Evolutionary conservation across 1,140 invertebrate genomes (phyloP).

Genomic region (Neuroterus valhalla): DNA sequence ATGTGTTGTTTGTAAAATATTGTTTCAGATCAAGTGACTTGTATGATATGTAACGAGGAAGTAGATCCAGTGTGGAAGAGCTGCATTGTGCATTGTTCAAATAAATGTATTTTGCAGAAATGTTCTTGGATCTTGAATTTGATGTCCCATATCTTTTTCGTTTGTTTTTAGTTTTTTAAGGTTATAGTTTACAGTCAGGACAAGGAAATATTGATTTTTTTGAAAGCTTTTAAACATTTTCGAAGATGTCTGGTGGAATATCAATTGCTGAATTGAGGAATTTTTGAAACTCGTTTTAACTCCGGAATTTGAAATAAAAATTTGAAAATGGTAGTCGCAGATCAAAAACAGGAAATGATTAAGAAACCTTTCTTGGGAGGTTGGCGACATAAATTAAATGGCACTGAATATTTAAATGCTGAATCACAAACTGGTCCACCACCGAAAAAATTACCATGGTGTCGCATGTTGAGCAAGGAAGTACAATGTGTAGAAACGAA

Average conservation of each 20-base stretch:
- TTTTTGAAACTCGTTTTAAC: neutral
- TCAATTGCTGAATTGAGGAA: conserved; percentile 6
- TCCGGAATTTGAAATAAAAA: conserved; percentile 15
- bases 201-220: neutral
- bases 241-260: neutral
- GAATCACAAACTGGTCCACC: conserved; percentile 80
- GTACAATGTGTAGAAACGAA: conserved; percentile 77
- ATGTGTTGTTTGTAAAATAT: conserved; percentile 3
- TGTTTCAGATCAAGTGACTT: conserved; percentile 1
- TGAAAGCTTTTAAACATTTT: no score
- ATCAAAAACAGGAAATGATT: conserved; percentile 66
- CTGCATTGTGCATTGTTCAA: conserved; percentile 20
- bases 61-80: neutral
- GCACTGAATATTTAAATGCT: conserved; percentile 78
- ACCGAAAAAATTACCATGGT: conserved; percentile 71
- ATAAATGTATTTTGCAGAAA: conserved; percentile 30
- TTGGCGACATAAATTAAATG: conserved; percentile 77
- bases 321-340: conserved; percentile 74
- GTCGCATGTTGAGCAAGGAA: conserved; percentile 75
- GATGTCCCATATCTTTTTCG: neutral
- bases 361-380: conserved; percentile 80
- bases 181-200: conserved; percentile 42
- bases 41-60: conserved; percentile 7
- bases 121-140: conserved; percentile 1
- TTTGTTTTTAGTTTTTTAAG: neutral